Base-by-base conservation (phyloP, 2,797 vertebrate species). In the Cichlasoma orientale region DNA sequence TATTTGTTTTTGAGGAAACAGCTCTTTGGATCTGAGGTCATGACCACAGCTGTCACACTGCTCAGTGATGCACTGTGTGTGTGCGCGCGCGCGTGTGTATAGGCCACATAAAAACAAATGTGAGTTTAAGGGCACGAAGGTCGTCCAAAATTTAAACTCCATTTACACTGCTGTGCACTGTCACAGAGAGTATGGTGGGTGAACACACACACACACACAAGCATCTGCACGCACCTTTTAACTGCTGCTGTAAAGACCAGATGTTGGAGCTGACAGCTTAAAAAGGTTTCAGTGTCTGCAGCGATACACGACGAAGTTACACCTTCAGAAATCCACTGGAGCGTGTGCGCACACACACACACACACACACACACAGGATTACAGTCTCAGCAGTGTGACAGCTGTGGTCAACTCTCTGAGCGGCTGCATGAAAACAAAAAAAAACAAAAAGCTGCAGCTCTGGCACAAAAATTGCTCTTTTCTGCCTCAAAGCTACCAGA, bases 201-300 rank as follows among this genome's bases (percentile, higher is more conserved):
- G 86, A 82, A 83, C 70, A 58, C 74, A 71, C 76, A 53, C 44
- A 72, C 41, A 54, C 70, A 61, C 76, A 29, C 38, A 63, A 36
- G 23, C 25, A 27, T n/a, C 16, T 7, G 61, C 31, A 54, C 69
- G 72, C 73, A 68, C 70, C 66, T 80, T 75, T 88, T 69, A 86
- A 66, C 56, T 0, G 47, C 74, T 56, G 54, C 80, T 80, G 72
- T 79, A 63, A 75, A 77, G 81, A 85, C 38, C 82, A 84, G 82
- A 91, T 90, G 90, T 90, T n/a, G 76, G 66, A 21, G 25, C 74
- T 88, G 90, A 91, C 92, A 90, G 86, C 85, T 91, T 88, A 85
- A 92, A 90, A 91, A 84, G 91, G 85, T 90, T 92, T 90, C 74
- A 33, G 84, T 82, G 88, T 86, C 63, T 21, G 57, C 4, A 23